phyloP scores from a whole-genome alignment of 2,797 vertebrate species.

The Lepilemur ruficaudatus region DNA sequence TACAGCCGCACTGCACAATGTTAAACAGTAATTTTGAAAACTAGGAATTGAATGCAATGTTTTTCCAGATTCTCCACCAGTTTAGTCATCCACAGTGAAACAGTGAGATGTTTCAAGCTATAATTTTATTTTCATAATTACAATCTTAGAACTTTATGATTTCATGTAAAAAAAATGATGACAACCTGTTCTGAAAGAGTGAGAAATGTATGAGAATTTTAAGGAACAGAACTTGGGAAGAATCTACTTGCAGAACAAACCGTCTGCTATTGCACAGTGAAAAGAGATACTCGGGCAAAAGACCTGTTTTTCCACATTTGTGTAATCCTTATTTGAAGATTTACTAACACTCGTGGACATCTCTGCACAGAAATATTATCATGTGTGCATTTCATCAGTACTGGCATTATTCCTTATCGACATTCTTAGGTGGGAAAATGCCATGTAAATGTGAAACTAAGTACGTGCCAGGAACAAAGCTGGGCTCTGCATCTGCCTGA shows the following conservation, averaged over 20 bases:
- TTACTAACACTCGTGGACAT: not conserved
- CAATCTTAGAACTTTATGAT: not conserved
- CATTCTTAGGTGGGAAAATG: constrained; percentile 28
- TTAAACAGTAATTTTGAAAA: constrained; percentile 8
- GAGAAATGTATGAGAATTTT: not conserved
- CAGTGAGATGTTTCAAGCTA: not conserved
- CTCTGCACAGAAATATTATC: not conserved
- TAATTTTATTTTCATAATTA: not conserved
- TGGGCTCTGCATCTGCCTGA: not conserved
- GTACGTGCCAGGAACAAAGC: not conserved
- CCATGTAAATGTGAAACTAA: not conserved
- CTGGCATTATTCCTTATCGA: constrained; percentile 17
- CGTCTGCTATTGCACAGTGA: not conserved
- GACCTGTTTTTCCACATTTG: constrained; percentile 19
- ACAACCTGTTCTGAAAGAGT: not conserved
- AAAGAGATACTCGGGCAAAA: not conserved
- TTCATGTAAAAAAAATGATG: not conserved
- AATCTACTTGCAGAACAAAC: not conserved
- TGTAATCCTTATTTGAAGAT: constrained; percentile 35
- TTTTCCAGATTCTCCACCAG: not conserved
- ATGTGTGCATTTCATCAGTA: not conserved
- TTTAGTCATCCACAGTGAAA: not conserved
- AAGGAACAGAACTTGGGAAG: not conserved
- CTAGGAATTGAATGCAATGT: not conserved
- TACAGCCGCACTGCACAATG: not conserved